Conservation (phyloP, 1,140 invertebrate genomes). For the Popillia japonica region DNA sequence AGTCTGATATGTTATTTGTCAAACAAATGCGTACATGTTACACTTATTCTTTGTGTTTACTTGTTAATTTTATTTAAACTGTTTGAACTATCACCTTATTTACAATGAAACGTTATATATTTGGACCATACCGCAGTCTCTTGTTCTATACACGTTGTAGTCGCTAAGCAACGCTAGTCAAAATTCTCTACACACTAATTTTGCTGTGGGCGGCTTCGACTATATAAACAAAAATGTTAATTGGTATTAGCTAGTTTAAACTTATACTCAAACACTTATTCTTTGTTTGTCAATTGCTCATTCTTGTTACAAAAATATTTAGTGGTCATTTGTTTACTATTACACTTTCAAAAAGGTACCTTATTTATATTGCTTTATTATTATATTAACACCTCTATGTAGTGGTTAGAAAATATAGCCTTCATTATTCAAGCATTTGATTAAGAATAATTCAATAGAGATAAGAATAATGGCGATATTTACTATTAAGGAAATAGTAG, state of each 20-base stretch:
- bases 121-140: slow-evolving; percentile 28
- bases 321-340: neutral
- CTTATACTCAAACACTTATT: neutral
- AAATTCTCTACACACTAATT: slow-evolving; percentile 18
- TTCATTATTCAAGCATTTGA: too few species aligned
- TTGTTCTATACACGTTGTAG: slow-evolving; percentile 29
- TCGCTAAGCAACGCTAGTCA: slow-evolving; percentile 27
- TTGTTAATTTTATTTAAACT: slow-evolving; percentile 24
- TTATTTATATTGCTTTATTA: neutral
- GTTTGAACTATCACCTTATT: slow-evolving; percentile 29
- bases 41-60: neutral
- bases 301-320: slow-evolving; percentile 5
- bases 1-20: slow-evolving; percentile 25
- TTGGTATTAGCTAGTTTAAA: slow-evolving; percentile 1
- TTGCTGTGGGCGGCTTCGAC: slow-evolving; percentile 24
- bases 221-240: neutral
- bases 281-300: neutral
- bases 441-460: too few species aligned
- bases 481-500: too few species aligned
- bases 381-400: neutral
- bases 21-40: slow-evolving; percentile 1
- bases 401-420: too few species aligned
- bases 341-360: neutral
- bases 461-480: too few species aligned
- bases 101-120: slow-evolving; percentile 7